A percentile compares a stretch with the other conserved stretches of the same genome.
phyloP scores from a whole-genome alignment of 2,888 invertebrate species.

The Pardosa pseudoannulata region DNA sequence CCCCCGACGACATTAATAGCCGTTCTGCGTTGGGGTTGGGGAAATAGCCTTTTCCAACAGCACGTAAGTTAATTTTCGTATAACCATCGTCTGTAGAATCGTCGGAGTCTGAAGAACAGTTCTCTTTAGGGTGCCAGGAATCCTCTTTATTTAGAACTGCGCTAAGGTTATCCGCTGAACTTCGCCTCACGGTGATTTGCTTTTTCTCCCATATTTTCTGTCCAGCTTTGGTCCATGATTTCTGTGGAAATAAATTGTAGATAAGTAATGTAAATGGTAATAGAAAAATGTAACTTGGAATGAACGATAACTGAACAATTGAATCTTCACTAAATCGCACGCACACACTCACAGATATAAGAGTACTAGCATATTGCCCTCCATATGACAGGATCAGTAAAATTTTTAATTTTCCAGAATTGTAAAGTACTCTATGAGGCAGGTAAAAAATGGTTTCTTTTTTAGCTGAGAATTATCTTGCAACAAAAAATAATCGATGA shows the following conservation, averaged over 20 bases:
- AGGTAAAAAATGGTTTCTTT: no score
- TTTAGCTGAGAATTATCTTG: no score
- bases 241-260: background rate
- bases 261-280: no score
- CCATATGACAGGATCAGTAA: no score
- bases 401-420: no score
- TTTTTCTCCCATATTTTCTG: background rate
- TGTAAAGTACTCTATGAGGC: no score
- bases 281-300: no score
- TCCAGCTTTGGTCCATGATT: background rate
- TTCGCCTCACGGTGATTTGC: conserved; percentile 58
- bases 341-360: no score
- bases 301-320: no score
- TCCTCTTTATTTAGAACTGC: background rate
- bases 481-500: no score
- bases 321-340: no score
- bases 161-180: conserved; percentile 51
- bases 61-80: conserved; percentile 23
- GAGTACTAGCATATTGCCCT: no score
- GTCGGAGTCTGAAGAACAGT: conserved; percentile 16
- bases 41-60: background rate
- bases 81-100: conserved; percentile 50
- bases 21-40: conserved; percentile 25
- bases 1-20: conserved; percentile 58
- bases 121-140: background rate